Evolutionary conservation across 1,140 invertebrate species (phyloP), one percentile per base, ranked within the genome.

Genomic region (Hyles vespertilio): DNA sequence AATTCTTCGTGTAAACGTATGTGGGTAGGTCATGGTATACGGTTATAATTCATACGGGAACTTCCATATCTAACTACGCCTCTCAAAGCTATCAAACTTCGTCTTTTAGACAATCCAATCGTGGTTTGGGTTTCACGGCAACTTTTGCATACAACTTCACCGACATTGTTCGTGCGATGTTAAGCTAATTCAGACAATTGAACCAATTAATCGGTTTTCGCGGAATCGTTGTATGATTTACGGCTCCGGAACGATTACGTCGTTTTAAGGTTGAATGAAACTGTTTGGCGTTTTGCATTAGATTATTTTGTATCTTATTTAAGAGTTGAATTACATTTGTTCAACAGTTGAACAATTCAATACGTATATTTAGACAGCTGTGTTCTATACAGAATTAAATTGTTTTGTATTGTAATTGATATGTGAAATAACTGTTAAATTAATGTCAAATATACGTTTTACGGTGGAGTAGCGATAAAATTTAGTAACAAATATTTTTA

Each of bases 101-200:
- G 67, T 67, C 36, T 58, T 63, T 63, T 70, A 87, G 79, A 85
- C 81, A 87, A 85, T 82, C 79, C 74, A 82, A 79, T 79, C 74
- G 74, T 54, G 61, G 64, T 70, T 70, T 64, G 69, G 73, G 75
- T 79, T 75, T 71, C 75, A 76, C 67, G 72, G 67, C 70, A 72
- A 84, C 73, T 84, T 83, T 83, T 84, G 80, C 79, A 83, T 84
- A 74, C 70, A 79, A 87, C 79, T 83, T 87, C 76, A 71, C 53
- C 79, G 67, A 61, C 66, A 81, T 81, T 75, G 74, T 81, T 81
- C 77, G 70, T 70, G 74, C 69, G 64, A 76, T 79, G 73, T 83
- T 72, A 79, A 79, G 80, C 63, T 65, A 73, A 75, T 83, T 63
- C 68, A 74, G 69, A 79, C 74, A 79, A 81, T 84, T 81, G 67